Percentiles rank a stretch among this genome's conserved stretches.
These are phyloP conservation scores for Dynastes maya DNA, from an alignment of 2,888 invertebrate genomes.

Conservation along the genomic window DNA sequence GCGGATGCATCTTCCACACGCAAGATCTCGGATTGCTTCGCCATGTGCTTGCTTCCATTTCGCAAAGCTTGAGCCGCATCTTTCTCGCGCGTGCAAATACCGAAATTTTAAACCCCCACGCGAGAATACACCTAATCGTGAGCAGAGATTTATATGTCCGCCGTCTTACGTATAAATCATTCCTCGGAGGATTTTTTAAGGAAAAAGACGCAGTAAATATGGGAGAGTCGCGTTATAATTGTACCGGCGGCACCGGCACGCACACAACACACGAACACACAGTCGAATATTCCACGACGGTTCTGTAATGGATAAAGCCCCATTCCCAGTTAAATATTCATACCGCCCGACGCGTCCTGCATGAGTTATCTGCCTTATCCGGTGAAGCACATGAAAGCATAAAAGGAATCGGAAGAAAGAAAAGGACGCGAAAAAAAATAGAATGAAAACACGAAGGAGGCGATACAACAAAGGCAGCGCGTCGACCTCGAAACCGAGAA, in stretches of 20 bases:
- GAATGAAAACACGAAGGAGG: background rate
- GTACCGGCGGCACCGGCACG: slow-evolving; percentile 51
- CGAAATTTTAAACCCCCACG: slow-evolving; percentile 27
- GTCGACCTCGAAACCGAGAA: background rate
- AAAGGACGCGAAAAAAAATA: background rate
- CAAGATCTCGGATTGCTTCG: background rate
- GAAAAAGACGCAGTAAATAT: slow-evolving; percentile 54
- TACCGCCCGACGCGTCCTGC: slow-evolving; percentile 53
- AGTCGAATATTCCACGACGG: slow-evolving; percentile 46
- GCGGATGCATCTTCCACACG: background rate
- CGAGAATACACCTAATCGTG: slow-evolving; percentile 38
- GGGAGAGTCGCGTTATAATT: slow-evolving; percentile 56
- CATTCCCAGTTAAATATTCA: slow-evolving; percentile 59
- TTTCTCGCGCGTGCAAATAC: slow-evolving; percentile 18
- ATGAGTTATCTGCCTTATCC: slow-evolving; percentile 55
- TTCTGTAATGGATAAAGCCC: slow-evolving; percentile 58
- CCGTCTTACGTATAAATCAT: slow-evolving; percentile 50
- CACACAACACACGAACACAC: slow-evolving; percentile 2
- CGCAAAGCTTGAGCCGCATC: slow-evolving; percentile 6
- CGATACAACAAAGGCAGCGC: slow-evolving; percentile 14
- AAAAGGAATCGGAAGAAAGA: slow-evolving; percentile 14
- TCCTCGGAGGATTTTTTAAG: slow-evolving; percentile 45
- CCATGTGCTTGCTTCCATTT: slow-evolving; percentile 7
- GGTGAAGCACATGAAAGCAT: slow-evolving; percentile 30
- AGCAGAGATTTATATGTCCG: slow-evolving; percentile 48